These are phyloP conservation scores for Eupithecia exiguata DNA, from an alignment of 2,888 invertebrate genomes.

Conservation along the genomic window DNA sequence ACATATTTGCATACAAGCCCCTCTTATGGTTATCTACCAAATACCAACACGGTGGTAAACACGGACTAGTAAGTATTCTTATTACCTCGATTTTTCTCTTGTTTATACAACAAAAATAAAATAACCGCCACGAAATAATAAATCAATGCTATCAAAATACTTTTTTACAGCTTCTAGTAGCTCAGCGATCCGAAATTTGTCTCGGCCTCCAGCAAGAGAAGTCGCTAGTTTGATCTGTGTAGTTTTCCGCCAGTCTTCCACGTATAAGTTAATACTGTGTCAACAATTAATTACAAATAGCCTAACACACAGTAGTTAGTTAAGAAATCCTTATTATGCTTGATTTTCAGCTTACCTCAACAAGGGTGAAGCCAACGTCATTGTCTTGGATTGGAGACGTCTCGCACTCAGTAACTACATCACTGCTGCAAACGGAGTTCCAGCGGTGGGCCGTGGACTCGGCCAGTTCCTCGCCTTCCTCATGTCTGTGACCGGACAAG, in stretches of 20 bases:
- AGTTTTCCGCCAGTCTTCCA: not conserved
- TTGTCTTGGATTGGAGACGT: slow-evolving; percentile 61
- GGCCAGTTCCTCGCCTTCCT: slow-evolving; percentile 60
- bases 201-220: not conserved
- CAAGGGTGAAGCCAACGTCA: slow-evolving; percentile 57
- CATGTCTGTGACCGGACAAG: slow-evolving; percentile 47
- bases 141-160: no score
- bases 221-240: not conserved
- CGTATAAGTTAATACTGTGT: not conserved
- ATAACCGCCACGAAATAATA: no score
- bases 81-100: not conserved
- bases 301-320: not conserved
- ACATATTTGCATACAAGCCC: not conserved
- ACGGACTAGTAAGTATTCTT: no score
- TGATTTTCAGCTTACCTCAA: slow-evolving; percentile 50
- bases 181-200: not conserved
- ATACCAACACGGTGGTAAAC: no score
- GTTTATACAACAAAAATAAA: not conserved
- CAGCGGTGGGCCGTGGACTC: slow-evolving; percentile 56
- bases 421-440: slow-evolving; percentile 56
- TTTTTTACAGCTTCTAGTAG: not conserved
- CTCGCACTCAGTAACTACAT: slow-evolving; percentile 55
- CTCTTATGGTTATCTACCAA: no score
- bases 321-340: not conserved
- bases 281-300: not conserved